These are phyloP conservation scores for Lucilia cuprina DNA, from an alignment of 1,140 invertebrate genomes.

Conservation along the genomic window DNA sequence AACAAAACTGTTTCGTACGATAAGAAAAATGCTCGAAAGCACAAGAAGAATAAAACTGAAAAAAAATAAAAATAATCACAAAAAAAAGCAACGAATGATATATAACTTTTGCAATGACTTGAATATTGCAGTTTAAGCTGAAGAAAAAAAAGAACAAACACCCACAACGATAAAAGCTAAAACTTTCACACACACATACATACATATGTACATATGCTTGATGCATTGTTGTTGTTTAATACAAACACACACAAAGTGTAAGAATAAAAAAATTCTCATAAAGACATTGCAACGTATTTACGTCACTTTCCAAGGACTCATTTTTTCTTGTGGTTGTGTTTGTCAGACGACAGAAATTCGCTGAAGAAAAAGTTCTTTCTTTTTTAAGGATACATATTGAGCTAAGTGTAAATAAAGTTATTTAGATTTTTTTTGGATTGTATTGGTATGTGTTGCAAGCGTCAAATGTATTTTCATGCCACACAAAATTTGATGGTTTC, in stretches of 20 bases:
- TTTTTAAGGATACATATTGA: too few relatives aligned
- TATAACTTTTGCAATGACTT: conserved; percentile 55
- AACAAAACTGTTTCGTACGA: conserved; percentile 38
- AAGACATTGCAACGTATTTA: neutral
- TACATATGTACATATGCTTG: conserved; percentile 30
- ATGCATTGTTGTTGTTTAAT: neutral
- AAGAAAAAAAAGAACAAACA: conserved; percentile 35
- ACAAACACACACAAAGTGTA: too few relatives aligned
- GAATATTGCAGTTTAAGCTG: conserved; percentile 58
- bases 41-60: neutral
- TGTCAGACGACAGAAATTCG: too few relatives aligned
- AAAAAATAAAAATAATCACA: neutral
- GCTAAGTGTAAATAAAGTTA: too few relatives aligned
- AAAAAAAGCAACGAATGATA: conserved; percentile 21
- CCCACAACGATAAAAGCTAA: conserved; percentile 4
- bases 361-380: too few relatives aligned
- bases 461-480: too few relatives aligned
- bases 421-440: too few relatives aligned
- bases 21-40: conserved; percentile 27
- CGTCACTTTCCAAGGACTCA: conserved; percentile 2
- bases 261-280: neutral
- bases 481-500: too few relatives aligned
- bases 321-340: neutral
- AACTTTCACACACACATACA: conserved; percentile 9
- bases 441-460: too few relatives aligned